phyloP scores from a whole-genome alignment of 2,888 invertebrate species.

The Eristalis tenax region DNA sequence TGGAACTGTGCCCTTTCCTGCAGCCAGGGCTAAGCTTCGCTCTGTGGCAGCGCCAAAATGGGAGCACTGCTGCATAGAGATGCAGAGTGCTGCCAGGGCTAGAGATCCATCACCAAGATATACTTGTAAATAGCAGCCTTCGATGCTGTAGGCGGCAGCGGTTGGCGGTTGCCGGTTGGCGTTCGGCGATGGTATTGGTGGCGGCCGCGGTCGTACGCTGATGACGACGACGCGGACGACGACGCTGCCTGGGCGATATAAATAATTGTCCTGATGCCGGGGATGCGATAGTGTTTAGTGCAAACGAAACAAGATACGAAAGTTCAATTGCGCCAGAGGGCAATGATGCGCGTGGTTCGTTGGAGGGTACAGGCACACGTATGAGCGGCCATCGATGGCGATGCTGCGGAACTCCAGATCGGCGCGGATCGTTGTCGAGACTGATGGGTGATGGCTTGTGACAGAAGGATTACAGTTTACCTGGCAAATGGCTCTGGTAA shows the following conservation, averaged over 20 bases:
- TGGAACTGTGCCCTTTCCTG: conserved; percentile 52
- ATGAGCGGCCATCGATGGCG: neutral
- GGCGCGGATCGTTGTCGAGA: conserved; percentile 37
- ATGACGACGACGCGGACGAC: conserved; percentile 23
- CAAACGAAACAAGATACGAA: conserved; percentile 67
- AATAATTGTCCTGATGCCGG: conserved; percentile 71
- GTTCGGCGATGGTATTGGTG: neutral
- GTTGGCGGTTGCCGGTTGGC: too few species aligned
- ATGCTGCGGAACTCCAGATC: conserved; percentile 45
- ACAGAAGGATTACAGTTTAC: conserved; percentile 71
- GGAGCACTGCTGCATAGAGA: conserved; percentile 64
- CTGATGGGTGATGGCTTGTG: conserved; percentile 69
- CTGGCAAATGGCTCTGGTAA: conserved; percentile 64
- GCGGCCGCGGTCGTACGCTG: conserved; percentile 9
- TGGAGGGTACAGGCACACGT: neutral
- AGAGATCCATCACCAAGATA: conserved; percentile 70
- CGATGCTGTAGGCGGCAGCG: conserved; percentile 64
- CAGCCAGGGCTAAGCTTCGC: conserved; percentile 18
- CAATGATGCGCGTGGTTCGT: conserved; percentile 45
- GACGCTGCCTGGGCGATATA: conserved; percentile 67
- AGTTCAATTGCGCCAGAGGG: conserved; percentile 53
- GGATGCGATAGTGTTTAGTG: conserved; percentile 66
- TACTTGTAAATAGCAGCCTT: conserved; percentile 68
- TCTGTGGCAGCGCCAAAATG: conserved; percentile 63
- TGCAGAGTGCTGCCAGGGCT: conserved; percentile 56